Percentiles rank a stretch among this genome's conserved stretches.
phyloP scores from a whole-genome alignment of 2,113 vertebrate species.

The Cnemophilus loriae region DNA sequence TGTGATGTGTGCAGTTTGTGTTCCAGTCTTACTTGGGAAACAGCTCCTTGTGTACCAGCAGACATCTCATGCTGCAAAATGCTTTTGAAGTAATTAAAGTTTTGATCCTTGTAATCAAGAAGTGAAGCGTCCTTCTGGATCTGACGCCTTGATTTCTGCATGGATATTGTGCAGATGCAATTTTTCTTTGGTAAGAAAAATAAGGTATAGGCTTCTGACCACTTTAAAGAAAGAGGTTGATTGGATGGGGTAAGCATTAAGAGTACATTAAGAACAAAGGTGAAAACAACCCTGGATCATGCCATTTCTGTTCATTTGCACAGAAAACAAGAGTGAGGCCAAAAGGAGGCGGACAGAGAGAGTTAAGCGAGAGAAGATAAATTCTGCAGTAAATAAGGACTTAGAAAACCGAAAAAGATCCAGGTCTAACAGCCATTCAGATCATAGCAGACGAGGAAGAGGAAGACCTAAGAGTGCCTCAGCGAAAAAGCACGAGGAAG shows the following conservation, averaged over 20 bases:
- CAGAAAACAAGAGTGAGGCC: conserved; percentile 89
- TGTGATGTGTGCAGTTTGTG: not conserved
- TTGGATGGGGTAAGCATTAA: not conserved
- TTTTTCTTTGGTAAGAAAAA: not conserved
- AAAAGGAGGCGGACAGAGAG: conserved; percentile 93
- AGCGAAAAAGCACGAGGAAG: conserved; percentile 92
- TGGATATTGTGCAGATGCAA: not conserved
- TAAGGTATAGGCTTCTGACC: not conserved
- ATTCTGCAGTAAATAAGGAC: conserved; percentile 83
- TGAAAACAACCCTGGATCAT: conserved; percentile 4
- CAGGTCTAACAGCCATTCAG: conserved; percentile 91
- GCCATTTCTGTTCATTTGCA: conserved; percentile 52
- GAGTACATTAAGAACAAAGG: not conserved
- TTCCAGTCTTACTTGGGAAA: not conserved
- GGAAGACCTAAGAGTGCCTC: conserved; percentile 90
- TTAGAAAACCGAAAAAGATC: conserved; percentile 91
- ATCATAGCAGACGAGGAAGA: conserved; percentile 89
- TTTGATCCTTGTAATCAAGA: not conserved
- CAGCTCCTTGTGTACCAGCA: not conserved
- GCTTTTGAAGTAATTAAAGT: not conserved
- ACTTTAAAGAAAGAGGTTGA: not conserved
- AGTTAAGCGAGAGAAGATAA: conserved; percentile 88
- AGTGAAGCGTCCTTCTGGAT: not conserved
- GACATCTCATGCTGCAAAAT: not conserved
- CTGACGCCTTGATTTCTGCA: not conserved